Base-by-base conservation (phyloP, 92 coral and sea anemone species). In the Epizoanthus scotinus region DNA sequence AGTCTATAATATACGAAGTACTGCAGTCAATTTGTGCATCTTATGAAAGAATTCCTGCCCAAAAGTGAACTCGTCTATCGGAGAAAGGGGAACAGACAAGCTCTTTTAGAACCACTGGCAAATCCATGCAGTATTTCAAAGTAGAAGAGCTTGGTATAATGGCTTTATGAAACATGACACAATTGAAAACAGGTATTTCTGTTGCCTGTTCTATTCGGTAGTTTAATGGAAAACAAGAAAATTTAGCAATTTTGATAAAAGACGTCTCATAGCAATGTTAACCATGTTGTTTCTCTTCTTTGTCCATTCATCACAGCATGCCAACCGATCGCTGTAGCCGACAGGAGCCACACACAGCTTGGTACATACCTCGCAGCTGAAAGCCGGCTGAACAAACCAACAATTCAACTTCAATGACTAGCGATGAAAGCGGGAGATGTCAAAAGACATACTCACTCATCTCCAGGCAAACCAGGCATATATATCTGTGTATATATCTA, bases 361-460 rank as follows among this genome's bases (percentile, higher is more conserved):
- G 31, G 83, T 73, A 78, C 88, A 85, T 78, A 79, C n/a, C 74
- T 64, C 62, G 59, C 97, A 92, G 94, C 89, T 92, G 97, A 22
- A 63, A 15, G 65, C 21, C 94, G 94, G 91, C 97, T 92, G 97
- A 83, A 70, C 84, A 90, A 92, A 92, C 91, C 78, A 27, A 62
- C 55, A 82, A 85, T 85, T 85, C 66, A 65, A 82, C 65, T 73
- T 90, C 81, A 75, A 59, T 36, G 63, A n/a, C 8, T 17, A 59
- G 81, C 40, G 63, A 59, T 31, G 36, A 75, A 75, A 38, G 69
- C 81, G 59, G 40, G 6, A 17, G 10, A 60, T 75, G 54, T 59
- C 81, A 58, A 59, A 67, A 59, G 68, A 75, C 40, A 38, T 3
- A 40, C 55, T 75, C 27, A 24, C 7, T 58, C 25, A 40, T 75